Conservation (phyloP, 2,797 vertebrate species). For the Arctocebus calabarensis region DNA sequence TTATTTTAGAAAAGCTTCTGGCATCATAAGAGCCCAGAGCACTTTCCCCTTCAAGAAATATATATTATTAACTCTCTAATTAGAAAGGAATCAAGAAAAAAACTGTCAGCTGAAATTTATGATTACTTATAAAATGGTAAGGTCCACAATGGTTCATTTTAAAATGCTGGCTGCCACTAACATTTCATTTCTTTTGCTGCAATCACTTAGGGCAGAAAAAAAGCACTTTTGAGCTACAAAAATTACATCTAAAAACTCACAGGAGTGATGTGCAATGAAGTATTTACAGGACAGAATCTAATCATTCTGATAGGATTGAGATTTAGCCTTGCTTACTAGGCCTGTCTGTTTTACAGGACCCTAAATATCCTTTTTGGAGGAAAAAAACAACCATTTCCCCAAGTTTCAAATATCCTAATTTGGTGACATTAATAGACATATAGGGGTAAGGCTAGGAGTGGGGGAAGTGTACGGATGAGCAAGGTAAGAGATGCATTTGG, state of each 20-base stretch:
- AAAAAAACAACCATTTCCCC: constrained; percentile 4
- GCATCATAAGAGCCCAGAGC: constrained; percentile 58
- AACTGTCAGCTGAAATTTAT: constrained; percentile 73
- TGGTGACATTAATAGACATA: constrained; percentile 60
- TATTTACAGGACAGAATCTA: not conserved
- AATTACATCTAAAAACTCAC: constrained; percentile 50
- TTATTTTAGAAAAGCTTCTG: constrained; percentile 72
- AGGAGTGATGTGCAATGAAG: not conserved
- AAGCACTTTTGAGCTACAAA: constrained; percentile 69
- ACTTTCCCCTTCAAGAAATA: constrained; percentile 74
- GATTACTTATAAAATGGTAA: constrained; percentile 71
- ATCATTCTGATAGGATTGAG: not conserved
- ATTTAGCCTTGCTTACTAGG: not conserved
- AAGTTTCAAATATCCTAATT: constrained; percentile 72
- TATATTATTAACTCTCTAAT: constrained; percentile 74
- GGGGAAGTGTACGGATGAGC: not conserved
- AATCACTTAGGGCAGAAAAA: constrained; percentile 63
- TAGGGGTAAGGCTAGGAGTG: not conserved
- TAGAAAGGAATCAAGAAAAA: constrained; percentile 80
- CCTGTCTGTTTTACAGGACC: constrained; percentile 58
- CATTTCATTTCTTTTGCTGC: constrained; percentile 40
- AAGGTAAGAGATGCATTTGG: not conserved
- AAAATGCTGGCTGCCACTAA: constrained; percentile 74
- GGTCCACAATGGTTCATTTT: constrained; percentile 75
- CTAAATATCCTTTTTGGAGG: not conserved